Evolutionary conservation across 1,140 invertebrate species (phyloP).

Genomic region (Drosophila repletoides): DNA sequence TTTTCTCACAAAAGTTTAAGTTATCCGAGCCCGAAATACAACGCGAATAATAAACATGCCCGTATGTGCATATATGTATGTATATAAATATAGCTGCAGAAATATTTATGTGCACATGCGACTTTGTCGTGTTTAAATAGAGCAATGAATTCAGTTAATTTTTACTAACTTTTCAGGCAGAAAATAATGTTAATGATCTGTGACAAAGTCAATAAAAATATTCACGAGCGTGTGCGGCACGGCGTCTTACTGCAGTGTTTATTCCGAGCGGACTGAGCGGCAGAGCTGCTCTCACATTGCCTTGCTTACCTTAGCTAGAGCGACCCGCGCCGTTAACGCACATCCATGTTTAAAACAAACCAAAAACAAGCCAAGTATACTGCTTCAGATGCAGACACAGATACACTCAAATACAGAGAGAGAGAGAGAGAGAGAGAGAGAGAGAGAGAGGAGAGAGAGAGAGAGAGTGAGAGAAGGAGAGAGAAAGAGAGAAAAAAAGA

Average conservation of each 20-base stretch:
- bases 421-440: background rate
- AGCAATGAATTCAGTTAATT: conserved; percentile 30
- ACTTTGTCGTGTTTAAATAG: too few relatives aligned
- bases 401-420: background rate
- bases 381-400: conserved; percentile 21
- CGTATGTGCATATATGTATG: background rate
- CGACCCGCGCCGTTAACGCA: conserved; percentile 45
- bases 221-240: conserved; percentile 19
- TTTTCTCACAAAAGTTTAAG: too few relatives aligned
- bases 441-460: too few relatives aligned
- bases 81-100: too few relatives aligned
- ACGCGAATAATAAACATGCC: too few relatives aligned
- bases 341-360: conserved; percentile 12
- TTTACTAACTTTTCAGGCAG: conserved; percentile 29
- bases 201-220: conserved; percentile 51
- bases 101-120: too few relatives aligned
- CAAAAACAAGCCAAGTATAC: conserved; percentile 29
- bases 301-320: conserved; percentile 60
- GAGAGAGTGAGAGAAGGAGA: too few relatives aligned
- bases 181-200: conserved; percentile 34
- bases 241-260: conserved; percentile 54
- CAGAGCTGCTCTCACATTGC: conserved; percentile 60
- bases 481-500: too few relatives aligned
- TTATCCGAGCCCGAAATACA: too few relatives aligned
- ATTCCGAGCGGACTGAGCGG: conserved; percentile 55